These are phyloP conservation scores for Crocuta crocuta DNA, from an alignment of 2,113 vertebrate species.

Conservation along the genomic window DNA sequence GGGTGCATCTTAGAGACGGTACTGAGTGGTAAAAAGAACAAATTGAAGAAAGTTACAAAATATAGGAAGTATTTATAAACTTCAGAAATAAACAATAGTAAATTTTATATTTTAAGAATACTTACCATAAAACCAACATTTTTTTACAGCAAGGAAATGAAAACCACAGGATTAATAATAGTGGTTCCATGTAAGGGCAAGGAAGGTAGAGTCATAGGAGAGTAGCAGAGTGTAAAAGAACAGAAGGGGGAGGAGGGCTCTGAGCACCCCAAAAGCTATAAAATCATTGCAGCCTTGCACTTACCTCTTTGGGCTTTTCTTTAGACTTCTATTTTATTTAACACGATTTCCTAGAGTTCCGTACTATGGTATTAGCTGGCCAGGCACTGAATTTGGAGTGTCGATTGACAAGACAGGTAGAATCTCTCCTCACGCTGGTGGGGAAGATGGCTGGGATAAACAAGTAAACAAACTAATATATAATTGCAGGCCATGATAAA, in stretches of 20 bases:
- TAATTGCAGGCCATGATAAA: background rate
- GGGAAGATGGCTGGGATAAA: background rate
- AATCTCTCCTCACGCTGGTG: background rate
- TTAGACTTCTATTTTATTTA: background rate
- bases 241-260: background rate
- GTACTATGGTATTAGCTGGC: background rate
- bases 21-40: background rate
- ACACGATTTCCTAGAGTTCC: background rate
- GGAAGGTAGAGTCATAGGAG: background rate
- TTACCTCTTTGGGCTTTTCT: background rate
- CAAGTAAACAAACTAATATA: background rate
- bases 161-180: background rate
- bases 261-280: background rate
- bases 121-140: background rate
- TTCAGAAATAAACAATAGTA: background rate
- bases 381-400: background rate
- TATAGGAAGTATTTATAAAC: background rate
- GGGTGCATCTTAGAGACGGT: background rate
- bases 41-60: background rate
- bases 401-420: background rate
- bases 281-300: background rate
- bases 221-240: background rate
- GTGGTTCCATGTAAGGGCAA: background rate
- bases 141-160: background rate
- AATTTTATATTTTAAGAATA: background rate